Conservation (phyloP, 2,888 invertebrate species). For the Argynnis bischoffii region DNA sequence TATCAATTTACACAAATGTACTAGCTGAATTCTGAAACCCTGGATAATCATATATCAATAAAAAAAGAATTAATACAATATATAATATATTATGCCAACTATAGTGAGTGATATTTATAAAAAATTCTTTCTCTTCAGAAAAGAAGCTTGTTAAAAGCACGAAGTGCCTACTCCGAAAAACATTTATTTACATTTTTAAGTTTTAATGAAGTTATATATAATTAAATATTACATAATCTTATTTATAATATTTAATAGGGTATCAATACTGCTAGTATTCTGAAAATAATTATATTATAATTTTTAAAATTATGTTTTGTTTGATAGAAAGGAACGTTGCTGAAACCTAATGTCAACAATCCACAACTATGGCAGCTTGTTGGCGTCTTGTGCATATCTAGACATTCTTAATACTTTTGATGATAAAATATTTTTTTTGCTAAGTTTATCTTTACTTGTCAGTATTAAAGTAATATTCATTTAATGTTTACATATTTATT, state of each 20-base stretch:
- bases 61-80: too few relatives aligned
- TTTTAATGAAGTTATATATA: too few relatives aligned
- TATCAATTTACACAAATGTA: too few relatives aligned
- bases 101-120: too few relatives aligned
- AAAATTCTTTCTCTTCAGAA: too few relatives aligned
- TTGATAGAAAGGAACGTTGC: conserved; percentile 16
- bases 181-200: too few relatives aligned
- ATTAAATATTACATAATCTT: too few relatives aligned
- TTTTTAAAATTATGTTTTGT: neutral
- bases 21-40: too few relatives aligned
- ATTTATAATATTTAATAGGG: neutral
- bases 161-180: too few relatives aligned
- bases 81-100: too few relatives aligned
- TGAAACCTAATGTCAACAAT: conserved; percentile 15
- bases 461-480: conserved; percentile 28
- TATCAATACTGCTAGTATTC: neutral
- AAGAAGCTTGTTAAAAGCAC: too few relatives aligned
- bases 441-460: conserved; percentile 24
- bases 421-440: conserved; percentile 22
- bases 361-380: conserved; percentile 48
- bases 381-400: conserved; percentile 65
- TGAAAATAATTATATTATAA: neutral
- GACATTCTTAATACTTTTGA: conserved; percentile 55
- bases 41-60: too few relatives aligned
- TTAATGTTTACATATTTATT: conserved; percentile 22